These are phyloP conservation scores for Intellagama lesueurii DNA, from an alignment of 2,797 vertebrate genomes.

Conservation along the genomic window DNA sequence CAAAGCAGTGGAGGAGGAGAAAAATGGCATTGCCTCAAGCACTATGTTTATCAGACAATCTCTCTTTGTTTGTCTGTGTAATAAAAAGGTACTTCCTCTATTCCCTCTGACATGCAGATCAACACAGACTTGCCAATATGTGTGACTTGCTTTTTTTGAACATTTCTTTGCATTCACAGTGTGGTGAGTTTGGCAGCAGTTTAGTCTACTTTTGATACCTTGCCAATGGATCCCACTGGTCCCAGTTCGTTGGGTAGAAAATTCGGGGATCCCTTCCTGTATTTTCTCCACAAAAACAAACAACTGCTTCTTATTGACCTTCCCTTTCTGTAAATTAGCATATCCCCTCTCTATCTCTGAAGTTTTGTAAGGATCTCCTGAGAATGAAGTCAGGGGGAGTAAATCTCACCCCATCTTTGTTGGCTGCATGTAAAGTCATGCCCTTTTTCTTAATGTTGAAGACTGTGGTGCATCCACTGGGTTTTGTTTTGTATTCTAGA, in stretches of 20 bases:
- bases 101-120: constrained; percentile 79
- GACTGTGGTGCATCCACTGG: constrained; percentile 48
- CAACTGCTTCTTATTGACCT: constrained; percentile 65
- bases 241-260: constrained; percentile 62
- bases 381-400: constrained; percentile 49
- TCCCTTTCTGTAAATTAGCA: constrained; percentile 52
- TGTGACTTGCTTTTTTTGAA: constrained; percentile 52
- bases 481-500: constrained; percentile 67
- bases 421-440: constrained; percentile 40
- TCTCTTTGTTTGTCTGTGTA: constrained; percentile 35
- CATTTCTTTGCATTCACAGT: constrained; percentile 71
- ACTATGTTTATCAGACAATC: constrained; percentile 69
- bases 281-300: constrained; percentile 38
- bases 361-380: constrained; percentile 60
- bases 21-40: constrained; percentile 65
- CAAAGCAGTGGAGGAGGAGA: constrained; percentile 54
- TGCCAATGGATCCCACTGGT: constrained; percentile 53
- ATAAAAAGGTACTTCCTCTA: constrained; percentile 37
- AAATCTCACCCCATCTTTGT: constrained; percentile 53
- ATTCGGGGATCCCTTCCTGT: background rate
- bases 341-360: constrained; percentile 63
- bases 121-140: constrained; percentile 75
- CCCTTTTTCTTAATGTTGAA: constrained; percentile 61
- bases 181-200: constrained; percentile 70
- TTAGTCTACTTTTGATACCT: constrained; percentile 53